These are phyloP conservation scores for Leptosomus discolor DNA, from an alignment of 2,113 vertebrate species.

Conservation along the genomic window DNA sequence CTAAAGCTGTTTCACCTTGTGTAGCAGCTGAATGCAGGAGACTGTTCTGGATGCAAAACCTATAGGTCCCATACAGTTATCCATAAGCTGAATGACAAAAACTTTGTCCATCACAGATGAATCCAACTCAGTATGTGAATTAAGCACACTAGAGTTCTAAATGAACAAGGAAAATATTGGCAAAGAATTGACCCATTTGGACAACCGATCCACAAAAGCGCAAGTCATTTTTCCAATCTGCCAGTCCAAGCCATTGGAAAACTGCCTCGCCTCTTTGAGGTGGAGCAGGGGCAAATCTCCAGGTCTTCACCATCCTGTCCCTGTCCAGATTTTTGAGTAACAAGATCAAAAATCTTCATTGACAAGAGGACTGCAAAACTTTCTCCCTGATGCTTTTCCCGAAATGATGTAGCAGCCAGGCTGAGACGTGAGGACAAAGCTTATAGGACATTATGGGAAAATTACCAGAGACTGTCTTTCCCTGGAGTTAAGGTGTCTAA, in stretches of 20 bases:
- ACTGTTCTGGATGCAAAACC: not conserved
- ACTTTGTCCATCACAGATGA: not conserved
- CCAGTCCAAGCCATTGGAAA: not conserved
- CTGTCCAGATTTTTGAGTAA: not conserved
- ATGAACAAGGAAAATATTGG: not conserved
- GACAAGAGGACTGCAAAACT: not conserved
- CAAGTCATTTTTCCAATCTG: not conserved
- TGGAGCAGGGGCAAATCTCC: not conserved
- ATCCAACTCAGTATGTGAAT: not conserved
- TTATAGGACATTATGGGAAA: not conserved
- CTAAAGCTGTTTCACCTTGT: not conserved
- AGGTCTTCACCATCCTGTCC: not conserved
- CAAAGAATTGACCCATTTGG: not conserved
- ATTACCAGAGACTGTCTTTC: not conserved
- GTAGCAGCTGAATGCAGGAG: not conserved
- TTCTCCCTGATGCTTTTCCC: not conserved
- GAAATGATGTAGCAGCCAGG: not conserved
- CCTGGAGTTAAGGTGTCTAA: not conserved
- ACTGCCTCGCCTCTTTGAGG: not conserved
- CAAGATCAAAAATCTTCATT: not conserved
- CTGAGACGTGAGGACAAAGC: not conserved
- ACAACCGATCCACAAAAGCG: not conserved
- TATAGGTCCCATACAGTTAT: not conserved
- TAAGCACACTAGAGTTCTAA: not conserved
- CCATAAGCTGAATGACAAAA: not conserved